phyloP scores from a whole-genome alignment of 2,113 vertebrate genomes.

The Anhinga rufa region DNA sequence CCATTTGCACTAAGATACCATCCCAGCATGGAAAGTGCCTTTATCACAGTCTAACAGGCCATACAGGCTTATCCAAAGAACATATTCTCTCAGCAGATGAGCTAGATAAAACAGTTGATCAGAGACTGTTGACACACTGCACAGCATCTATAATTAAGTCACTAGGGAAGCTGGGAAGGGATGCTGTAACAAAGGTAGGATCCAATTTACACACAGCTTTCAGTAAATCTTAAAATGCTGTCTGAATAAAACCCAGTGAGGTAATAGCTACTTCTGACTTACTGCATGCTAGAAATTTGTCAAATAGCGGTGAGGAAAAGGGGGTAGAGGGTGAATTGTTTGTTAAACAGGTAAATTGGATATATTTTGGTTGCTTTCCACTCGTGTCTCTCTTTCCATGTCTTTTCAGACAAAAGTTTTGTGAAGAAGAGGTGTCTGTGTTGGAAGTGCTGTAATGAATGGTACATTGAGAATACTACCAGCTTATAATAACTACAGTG shows the following conservation, averaged over 20 bases:
- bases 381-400: background rate
- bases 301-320: background rate
- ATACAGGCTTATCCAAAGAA: background rate
- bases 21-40: background rate
- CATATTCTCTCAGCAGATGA: constrained; percentile 33
- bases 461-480: background rate
- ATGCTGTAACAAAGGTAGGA: background rate
- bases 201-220: constrained; percentile 14
- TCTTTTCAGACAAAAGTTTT: background rate
- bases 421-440: background rate
- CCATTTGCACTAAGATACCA: background rate
- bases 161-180: constrained; percentile 18
- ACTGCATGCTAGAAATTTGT: background rate
- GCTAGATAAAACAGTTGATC: background rate
- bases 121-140: constrained; percentile 17
- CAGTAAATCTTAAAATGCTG: background rate
- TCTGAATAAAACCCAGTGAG: background rate
- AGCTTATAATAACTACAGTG: background rate
- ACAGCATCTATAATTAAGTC: constrained; percentile 58
- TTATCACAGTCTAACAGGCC: constrained; percentile 22
- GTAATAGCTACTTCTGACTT: background rate
- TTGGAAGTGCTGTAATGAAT: background rate
- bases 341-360: background rate
- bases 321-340: background rate
- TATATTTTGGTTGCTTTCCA: background rate